Evolutionary conservation across 2,113 vertebrate species (phyloP).

Genomic region (Amphilophus citrinellus): DNA sequence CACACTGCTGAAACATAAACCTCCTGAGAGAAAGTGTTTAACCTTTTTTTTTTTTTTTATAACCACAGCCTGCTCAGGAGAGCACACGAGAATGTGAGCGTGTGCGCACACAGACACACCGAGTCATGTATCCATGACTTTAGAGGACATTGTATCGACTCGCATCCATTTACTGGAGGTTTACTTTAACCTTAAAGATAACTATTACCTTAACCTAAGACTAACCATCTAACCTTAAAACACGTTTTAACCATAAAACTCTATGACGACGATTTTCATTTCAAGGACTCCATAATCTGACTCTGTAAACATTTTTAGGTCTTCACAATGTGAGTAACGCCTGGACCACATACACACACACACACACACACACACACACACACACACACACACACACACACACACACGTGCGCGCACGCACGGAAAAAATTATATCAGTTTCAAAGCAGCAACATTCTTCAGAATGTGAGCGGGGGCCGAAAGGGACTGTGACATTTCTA

Average conservation of each 20-base stretch:
- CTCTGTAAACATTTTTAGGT: neutral
- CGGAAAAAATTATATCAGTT: slow-evolving; percentile 52
- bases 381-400: no score
- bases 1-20: slow-evolving; percentile 54
- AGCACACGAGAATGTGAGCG: neutral
- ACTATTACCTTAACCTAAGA: neutral
- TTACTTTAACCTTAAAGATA: neutral
- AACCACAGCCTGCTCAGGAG: slow-evolving; percentile 28
- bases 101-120: neutral
- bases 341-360: neutral
- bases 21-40: slow-evolving; percentile 54
- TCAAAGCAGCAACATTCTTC: slow-evolving; percentile 39
- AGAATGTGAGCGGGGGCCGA: slow-evolving; percentile 39
- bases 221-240: neutral
- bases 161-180: neutral
- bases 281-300: neutral
- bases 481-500: slow-evolving; percentile 69
- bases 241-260: neutral
- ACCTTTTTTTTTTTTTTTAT: slow-evolving; percentile 23
- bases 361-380: neutral
- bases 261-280: neutral
- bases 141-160: neutral
- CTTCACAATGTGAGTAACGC: neutral
- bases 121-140: neutral
- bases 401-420: neutral